Conservation (phyloP, 2,888 invertebrate genomes). For the Eueremaeus valkanovi region DNA sequence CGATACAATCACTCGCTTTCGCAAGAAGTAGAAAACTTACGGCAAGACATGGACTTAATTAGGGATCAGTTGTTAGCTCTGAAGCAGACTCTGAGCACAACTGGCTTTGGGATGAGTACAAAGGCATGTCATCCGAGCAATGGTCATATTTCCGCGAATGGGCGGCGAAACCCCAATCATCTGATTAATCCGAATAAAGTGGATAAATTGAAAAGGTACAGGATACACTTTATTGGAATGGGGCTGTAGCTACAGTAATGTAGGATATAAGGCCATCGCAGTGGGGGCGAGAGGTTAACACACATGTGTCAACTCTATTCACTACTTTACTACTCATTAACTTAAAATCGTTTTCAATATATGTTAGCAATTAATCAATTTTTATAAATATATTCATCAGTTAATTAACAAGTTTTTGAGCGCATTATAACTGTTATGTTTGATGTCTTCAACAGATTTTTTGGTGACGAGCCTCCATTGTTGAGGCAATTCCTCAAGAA, state of each 20-base stretch:
- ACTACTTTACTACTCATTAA: too few relatives aligned
- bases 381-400: too few relatives aligned
- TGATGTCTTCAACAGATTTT: conserved; percentile 59
- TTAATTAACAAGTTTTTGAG: background rate
- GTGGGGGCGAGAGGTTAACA: background rate
- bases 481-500: conserved; percentile 82
- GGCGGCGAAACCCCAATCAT: conserved; percentile 25
- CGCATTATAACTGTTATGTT: too few relatives aligned
- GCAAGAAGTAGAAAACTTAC: conserved; percentile 78
- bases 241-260: too few relatives aligned
- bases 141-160: conserved; percentile 28
- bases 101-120: background rate
- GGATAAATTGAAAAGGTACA: conserved; percentile 73
- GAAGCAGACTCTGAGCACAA: conserved; percentile 32
- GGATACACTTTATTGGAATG: conserved; percentile 71
- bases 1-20: conserved; percentile 69
- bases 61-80: conserved; percentile 55
- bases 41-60: conserved; percentile 73
- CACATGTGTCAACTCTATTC: background rate
- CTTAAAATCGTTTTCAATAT: too few relatives aligned
- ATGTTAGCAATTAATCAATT: too few relatives aligned
- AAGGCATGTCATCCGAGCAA: conserved; percentile 2
- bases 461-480: conserved; percentile 86
- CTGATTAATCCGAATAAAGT: conserved; percentile 81
- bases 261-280: too few relatives aligned